Conservation (phyloP, 2,888 invertebrate genomes). For the Litoditis marina region DNA sequence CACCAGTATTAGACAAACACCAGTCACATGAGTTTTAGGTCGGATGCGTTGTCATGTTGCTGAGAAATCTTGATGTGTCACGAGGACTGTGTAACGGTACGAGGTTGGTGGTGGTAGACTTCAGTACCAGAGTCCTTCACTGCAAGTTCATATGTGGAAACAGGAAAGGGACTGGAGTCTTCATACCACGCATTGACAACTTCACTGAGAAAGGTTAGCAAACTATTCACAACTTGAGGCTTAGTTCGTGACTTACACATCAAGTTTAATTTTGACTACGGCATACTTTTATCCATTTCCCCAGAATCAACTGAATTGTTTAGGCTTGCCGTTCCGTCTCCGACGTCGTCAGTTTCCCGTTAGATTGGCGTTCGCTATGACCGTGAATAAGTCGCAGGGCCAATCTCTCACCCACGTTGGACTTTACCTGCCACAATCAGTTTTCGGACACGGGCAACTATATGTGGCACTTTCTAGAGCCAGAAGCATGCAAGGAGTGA, state of each 20-base stretch:
- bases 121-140: background rate
- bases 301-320: too few species aligned
- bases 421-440: constrained; percentile 18
- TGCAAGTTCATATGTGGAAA: constrained; percentile 5
- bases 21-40: too few species aligned
- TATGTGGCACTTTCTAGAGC: constrained; percentile 45
- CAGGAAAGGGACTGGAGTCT: background rate
- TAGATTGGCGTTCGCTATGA: constrained; percentile 51
- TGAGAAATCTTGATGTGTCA: background rate
- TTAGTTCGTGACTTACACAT: too few species aligned
- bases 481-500: background rate
- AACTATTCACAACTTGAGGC: too few species aligned
- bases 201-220: too few species aligned
- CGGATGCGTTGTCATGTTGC: constrained; percentile 3
- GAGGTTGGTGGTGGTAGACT: background rate
- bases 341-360: constrained; percentile 4
- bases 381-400: constrained; percentile 60
- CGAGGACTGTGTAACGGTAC: constrained; percentile 5
- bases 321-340: constrained; percentile 4
- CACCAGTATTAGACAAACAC: too few species aligned
- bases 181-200: constrained; percentile 7
- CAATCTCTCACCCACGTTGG: constrained; percentile 39
- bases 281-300: too few species aligned
- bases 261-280: too few species aligned
- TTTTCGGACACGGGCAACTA: constrained; percentile 56